Base-by-base conservation (phyloP, 1,140 invertebrate genomes). In the Tribolium madens region DNA sequence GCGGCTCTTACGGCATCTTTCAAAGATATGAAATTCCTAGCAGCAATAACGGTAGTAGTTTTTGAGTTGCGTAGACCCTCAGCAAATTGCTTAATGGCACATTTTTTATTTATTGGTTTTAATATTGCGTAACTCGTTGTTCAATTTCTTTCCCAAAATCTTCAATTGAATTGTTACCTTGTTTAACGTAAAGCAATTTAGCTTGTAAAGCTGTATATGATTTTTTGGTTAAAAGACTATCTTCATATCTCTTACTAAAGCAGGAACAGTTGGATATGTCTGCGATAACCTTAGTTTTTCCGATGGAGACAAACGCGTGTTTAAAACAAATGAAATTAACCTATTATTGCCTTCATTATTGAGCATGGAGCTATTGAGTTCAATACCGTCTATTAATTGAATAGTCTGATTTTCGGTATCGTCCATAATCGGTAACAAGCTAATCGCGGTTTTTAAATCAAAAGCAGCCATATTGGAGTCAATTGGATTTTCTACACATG, bases 361-460 rank as follows among this genome's bases (percentile, higher is more conserved):
- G 18, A 21, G 18, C 18, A 21, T 21, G 18, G 18, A 21, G 18
- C 18, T 84, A 84, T 77, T 83, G 75, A 68, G 78, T 75, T 3
- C 6, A n/a, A 81, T 77, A 4, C 75, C 64, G 72, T 84, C 83
- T 69, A 84, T 80, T 17, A 83, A 18, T 33, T 81, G 46, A 71
- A 79, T 78, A 1, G 77, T 80, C 5, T 71, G 68, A 5, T 75
- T 76, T 50, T 80, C 82, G n/a, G 33, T 72, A 57, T 72, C 76
- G 68, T 81, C 74, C 73, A 79, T 77, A 13, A 81, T 50, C 12
- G 81, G 81, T 48, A 83, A 70, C 21, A 83, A 79, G 21, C 47
- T 64, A 72, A 74, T 76, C n/a, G 81, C 80, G 0, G 71, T 76
- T 33, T 73, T 68, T 52, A 82, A 70, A 74, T 83, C 77, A 70